These are phyloP conservation scores for Aradus depressus DNA, from an alignment of 2,888 invertebrate species.

Conservation along the genomic window DNA sequence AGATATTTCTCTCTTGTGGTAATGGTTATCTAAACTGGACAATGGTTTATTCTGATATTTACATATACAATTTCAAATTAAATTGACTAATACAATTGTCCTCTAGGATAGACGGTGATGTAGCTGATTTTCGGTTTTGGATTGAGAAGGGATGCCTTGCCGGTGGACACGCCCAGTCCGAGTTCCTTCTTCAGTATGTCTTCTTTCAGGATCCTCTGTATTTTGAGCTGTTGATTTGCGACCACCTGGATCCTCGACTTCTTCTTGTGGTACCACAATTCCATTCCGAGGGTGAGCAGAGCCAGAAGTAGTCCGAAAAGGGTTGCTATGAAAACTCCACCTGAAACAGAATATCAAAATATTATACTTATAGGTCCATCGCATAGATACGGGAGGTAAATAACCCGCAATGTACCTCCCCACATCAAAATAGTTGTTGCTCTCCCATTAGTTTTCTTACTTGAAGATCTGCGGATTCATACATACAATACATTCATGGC, in stretches of 20 bases:
- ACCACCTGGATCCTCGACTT: slow-evolving; percentile 20
- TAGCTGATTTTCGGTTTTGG: slow-evolving; percentile 36
- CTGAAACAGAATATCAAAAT: slow-evolving; percentile 38
- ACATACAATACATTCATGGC: too few relatives aligned
- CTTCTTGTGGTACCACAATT: slow-evolving; percentile 60
- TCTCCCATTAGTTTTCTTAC: too few relatives aligned
- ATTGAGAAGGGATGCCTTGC: slow-evolving; percentile 23
- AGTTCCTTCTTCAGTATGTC: slow-evolving; percentile 28
- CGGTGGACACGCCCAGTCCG: slow-evolving; percentile 25
- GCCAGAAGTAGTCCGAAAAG: slow-evolving; percentile 72
- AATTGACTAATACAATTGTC: slow-evolving; percentile 28
- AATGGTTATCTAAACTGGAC: too few relatives aligned
- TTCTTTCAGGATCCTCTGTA: slow-evolving; percentile 17
- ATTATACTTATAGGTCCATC: not conserved
- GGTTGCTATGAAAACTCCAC: slow-evolving; percentile 84
- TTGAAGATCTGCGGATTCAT: too few relatives aligned
- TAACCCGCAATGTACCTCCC: too few relatives aligned
- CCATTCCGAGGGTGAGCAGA: slow-evolving; percentile 69
- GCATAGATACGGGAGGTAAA: too few relatives aligned
- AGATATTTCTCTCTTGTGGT: too few relatives aligned
- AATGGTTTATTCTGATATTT: too few relatives aligned
- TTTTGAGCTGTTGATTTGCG: slow-evolving; percentile 4
- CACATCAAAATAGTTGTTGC: too few relatives aligned
- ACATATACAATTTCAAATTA: not conserved
- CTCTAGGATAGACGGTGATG: slow-evolving; percentile 39